Evolutionary conservation across 2,888 invertebrate species (phyloP), one percentile per base, ranked within the genome.

Genomic region (Macrophya annulata): DNA sequence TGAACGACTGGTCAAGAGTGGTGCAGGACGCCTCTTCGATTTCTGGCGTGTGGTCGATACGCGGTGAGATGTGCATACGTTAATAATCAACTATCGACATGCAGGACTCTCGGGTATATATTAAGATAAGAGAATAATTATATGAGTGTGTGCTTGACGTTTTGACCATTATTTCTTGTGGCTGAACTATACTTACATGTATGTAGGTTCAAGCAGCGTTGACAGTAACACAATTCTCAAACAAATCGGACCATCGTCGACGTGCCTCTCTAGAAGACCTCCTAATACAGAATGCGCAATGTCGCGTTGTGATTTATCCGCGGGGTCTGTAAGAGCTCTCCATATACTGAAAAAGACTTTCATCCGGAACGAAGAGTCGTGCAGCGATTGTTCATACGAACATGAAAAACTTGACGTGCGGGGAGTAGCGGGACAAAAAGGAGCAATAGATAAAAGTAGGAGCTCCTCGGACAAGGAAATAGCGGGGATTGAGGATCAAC

Each of bases 281-380:
- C 85, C 82, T 85, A 86, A 6, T 5, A 43, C 17, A 1, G 82
- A 59, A 17, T 72, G 59, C 25, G 21, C 51, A 5, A 71, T 25
- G 37, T 72, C 71, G 10, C 43, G 72, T 15, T 51, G 59, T 5
- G 59, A 51, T 12, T 25, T 83, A 1, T 25, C 55, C 15, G 15
- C 31, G 17, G 72, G 17, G 1, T 83, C 87, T 12, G 81, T 65
- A 6, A 85, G 87, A 37, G 89, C 89, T 43, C 79, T 90, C 5
- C 84, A 86, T 48, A 79, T 90, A 85, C 86, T 90, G 40, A 90
- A 89, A 84, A 85, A 85, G 43, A 87, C 89, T 10, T 90, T 90
- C 59, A 81, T 62, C 43, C 81, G 43, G 12, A 81, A 62, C 43
- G 59, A 81, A 62, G 81, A 43, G 9, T 62, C 81, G 15, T 59